Evolutionary conservation across 1,140 invertebrate species (phyloP).

Genomic region (Bombyx mori): ASM3026992v2 NC_085120.1:7773501-7774000

Average conservation of each 20-base stretch:
- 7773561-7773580: not conserved
- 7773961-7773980: not conserved
- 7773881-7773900: not conserved
- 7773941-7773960: slow-evolving; percentile 3
- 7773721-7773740: too few species aligned
- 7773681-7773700: too few species aligned
- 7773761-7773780: slow-evolving; percentile 3
- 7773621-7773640: too few species aligned
- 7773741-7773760: not conserved
- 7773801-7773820: slow-evolving; percentile 18
- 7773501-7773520: too few species aligned
- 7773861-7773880: slow-evolving; percentile 12
- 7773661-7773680: too few species aligned
- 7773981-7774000: too few species aligned
- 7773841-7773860: slow-evolving; percentile 21
- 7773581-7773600: not conserved
- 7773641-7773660: too few species aligned
- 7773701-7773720: too few species aligned
- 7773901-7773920: slow-evolving; percentile 7
- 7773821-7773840: slow-evolving; percentile 10
- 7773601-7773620: not conserved
- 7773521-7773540: too few species aligned
- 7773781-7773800: slow-evolving; percentile 10
- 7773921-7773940: slow-evolving; percentile 1
- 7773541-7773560: too few species aligned